Evolutionary conservation across 2,888 invertebrate species (phyloP).

Genomic region (Gerris lacustris): DNA sequence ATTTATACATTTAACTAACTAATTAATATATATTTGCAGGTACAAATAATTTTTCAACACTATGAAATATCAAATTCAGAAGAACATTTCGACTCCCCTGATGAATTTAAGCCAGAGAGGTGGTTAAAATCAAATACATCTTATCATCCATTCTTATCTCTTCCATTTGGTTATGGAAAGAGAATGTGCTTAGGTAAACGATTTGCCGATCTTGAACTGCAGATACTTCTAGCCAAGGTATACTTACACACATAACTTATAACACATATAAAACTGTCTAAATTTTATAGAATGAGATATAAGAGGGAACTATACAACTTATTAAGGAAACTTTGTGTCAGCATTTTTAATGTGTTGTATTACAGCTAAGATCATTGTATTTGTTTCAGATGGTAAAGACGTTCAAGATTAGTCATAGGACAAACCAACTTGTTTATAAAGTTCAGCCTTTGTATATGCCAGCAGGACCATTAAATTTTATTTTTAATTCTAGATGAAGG

Average conservation of each 20-base stretch:
- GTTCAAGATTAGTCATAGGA: conserved; percentile 58
- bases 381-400: conserved; percentile 52
- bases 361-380: not conserved
- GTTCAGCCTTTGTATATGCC: conserved; percentile 83
- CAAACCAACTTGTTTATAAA: conserved; percentile 63
- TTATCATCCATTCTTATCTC: conserved; percentile 57
- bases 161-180: conserved; percentile 69
- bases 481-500: conserved; percentile 25
- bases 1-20: too few relatives aligned
- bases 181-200: conserved; percentile 73
- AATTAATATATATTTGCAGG: conserved; percentile 39
- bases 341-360: not conserved
- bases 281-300: conserved; percentile 2
- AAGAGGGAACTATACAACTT: not conserved
- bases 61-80: conserved; percentile 38
- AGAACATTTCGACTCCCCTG: conserved; percentile 32
- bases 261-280: not conserved
- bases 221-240: conserved; percentile 67
- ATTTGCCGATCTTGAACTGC: conserved; percentile 83
- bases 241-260: not conserved
- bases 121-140: conserved; percentile 31
- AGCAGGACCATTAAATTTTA: conserved; percentile 64
- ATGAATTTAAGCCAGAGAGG: conserved; percentile 34
- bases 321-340: not conserved
- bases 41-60: conserved; percentile 62